These are phyloP conservation scores for Pandemis corylana DNA, from an alignment of 2,888 invertebrate genomes.

Conservation along the genomic window DNA sequence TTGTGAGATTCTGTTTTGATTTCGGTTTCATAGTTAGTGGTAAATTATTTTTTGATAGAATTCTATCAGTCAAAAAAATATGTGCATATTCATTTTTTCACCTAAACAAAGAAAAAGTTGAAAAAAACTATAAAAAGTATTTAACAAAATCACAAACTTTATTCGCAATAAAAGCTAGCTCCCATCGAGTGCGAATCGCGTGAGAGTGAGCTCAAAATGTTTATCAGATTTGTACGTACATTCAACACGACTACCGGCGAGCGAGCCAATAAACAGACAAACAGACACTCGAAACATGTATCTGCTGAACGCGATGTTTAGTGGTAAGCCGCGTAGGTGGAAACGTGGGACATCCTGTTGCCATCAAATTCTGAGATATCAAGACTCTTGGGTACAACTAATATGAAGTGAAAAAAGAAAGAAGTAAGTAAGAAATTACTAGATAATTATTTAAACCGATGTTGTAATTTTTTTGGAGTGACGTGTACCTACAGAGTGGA, in stretches of 20 bases:
- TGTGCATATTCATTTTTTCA: not conserved
- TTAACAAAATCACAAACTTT: not conserved
- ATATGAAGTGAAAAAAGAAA: no score
- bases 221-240: slow-evolving; percentile 70
- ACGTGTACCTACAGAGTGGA: no score
- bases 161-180: slow-evolving; percentile 18
- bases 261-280: slow-evolving; percentile 64
- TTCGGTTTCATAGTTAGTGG: no score
- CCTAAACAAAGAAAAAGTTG: not conserved
- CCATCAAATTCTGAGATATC: not conserved
- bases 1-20: no score
- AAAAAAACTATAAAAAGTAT: not conserved
- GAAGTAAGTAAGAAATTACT: no score
- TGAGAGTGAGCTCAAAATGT: slow-evolving; percentile 56
- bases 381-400: not conserved
- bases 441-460: no score
- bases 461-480: no score
- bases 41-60: no score
- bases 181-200: slow-evolving; percentile 61
- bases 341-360: slow-evolving; percentile 37
- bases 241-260: slow-evolving; percentile 64
- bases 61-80: no score
- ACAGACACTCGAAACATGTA: slow-evolving; percentile 42
- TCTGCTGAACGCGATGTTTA: slow-evolving; percentile 48
- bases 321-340: slow-evolving; percentile 28